A percentile compares a stretch with the other conserved stretches of the same genome.
Evolutionary conservation across 2,797 vertebrate genomes (phyloP).

Genomic region (Oceanodroma leucorhoa): DNA sequence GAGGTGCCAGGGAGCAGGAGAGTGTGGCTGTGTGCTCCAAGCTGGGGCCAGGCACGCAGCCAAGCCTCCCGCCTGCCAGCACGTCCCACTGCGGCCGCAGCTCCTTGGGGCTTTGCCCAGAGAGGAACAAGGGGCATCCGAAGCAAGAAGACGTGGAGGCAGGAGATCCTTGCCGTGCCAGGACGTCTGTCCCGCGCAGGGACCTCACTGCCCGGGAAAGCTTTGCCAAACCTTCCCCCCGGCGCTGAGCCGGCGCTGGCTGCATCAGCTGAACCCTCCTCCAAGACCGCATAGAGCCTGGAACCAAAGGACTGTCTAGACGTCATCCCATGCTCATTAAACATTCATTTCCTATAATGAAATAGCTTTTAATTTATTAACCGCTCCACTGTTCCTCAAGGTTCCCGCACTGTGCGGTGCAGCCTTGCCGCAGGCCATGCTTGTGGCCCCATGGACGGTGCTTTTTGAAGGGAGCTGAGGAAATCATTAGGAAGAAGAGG

Average conservation of each 20-base stretch:
- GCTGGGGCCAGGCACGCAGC: neutral
- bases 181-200: fast-evolving
- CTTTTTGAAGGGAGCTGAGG: neutral
- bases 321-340: constrained; percentile 56
- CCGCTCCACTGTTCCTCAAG: neutral
- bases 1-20: neutral
- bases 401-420: fast-evolving
- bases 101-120: constrained; percentile 5
- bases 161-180: neutral
- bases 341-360: constrained; percentile 65
- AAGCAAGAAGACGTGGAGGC: fast-evolving
- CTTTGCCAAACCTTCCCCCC: neutral
- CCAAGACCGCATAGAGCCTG: neutral
- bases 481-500: neutral
- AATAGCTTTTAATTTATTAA: constrained; percentile 60
- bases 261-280: neutral
- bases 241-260: neutral
- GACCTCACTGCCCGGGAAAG: neutral
- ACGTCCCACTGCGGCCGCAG: neutral
- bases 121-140: neutral
- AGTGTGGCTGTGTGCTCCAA: neutral
- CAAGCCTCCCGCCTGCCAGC: neutral
- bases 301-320: constrained; percentile 5
- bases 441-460: fast-evolving
- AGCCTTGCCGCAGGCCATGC: neutral